phyloP scores from a whole-genome alignment of 2,113 vertebrate species.

The Rhabdomys dilectus region DNA sequence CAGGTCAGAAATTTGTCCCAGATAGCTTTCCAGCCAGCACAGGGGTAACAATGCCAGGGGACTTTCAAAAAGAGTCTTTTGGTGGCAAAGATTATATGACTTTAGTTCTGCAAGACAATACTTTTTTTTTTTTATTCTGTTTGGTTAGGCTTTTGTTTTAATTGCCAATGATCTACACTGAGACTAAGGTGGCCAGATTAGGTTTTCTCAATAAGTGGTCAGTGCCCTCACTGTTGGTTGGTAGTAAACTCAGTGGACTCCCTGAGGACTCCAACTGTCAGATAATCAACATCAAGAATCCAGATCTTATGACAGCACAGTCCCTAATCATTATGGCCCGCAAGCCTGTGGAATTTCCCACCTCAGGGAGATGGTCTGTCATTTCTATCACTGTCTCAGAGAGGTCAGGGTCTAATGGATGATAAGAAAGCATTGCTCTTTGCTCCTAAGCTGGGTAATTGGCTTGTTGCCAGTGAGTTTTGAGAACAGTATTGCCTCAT shows the following conservation, averaged over 20 bases:
- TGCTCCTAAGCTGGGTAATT: neutral
- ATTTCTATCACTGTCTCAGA: conserved; percentile 12
- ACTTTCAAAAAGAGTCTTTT: neutral
- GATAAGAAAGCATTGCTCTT: neutral
- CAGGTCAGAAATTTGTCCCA: neutral
- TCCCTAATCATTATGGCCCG: neutral
- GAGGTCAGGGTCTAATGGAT: neutral
- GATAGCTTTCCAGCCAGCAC: neutral
- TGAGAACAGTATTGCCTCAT: neutral
- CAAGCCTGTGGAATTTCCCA: neutral
- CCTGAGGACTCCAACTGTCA: neutral
- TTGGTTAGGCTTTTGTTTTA: conserved; percentile 5
- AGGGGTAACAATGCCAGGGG: neutral
- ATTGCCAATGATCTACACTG: neutral
- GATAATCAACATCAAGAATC: neutral
- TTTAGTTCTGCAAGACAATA: neutral
- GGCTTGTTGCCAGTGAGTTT: neutral
- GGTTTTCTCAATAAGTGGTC: neutral
- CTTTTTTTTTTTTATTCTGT: conserved; percentile 1
- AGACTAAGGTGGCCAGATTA: neutral
- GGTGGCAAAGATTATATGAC: neutral
- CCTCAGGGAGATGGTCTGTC: neutral
- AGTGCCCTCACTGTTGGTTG: neutral
- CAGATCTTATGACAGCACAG: neutral
- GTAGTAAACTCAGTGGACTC: neutral